Base-by-base conservation (phyloP, 2,113 vertebrate species). In the Podarcis muralis region DNA sequence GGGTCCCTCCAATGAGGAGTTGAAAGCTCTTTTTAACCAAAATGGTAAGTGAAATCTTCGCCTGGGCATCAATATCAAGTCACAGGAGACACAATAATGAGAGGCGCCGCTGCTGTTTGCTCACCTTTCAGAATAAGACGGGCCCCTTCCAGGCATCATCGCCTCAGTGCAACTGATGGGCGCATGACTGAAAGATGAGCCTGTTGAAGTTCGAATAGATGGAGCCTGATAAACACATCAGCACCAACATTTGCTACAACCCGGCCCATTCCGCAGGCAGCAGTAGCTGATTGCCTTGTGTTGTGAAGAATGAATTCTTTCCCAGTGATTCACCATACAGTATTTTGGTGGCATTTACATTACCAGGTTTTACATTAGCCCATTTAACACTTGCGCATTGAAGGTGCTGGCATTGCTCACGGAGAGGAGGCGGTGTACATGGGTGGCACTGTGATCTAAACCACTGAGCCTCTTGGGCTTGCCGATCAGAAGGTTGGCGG, bases 51-150 rank as follows among this genome's bases (percentile, higher is more conserved):
- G 1, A 18, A 66, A 65, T 65, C n/a, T 43, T 68, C 6, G 15
- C 27, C 32, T 82, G 20, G 43, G 87, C 89, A 81, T 79, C 75
- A 84, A 86, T 88, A 87, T 84, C 81, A 79, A 74, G 59, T 66
- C 74, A 89, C 66, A 30, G 86, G 32, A 43, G 81, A 74, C 57
- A 69, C 62, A 66, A 78, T 81, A 88, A 90, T 62, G 7, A 43
- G 20, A 92, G 88, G 83, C 84, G 85, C 90, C 91, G 89, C 68
- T 83, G 62, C 66, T 91, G 83, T 93, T 93, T 90, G 83, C 91
- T 86, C 57, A 89, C 75, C 88, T 91, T 93, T 92, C 90, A 91
- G 74, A 84, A 66, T 12, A 87, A 88, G 65, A 79, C 59, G 79
- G 83, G 27, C 62, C 48, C 81, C 76, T 87, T 87, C 85, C 43